These are phyloP conservation scores for Barypeithes pellucidus DNA, from an alignment of 2,888 invertebrate species.

Conservation along the genomic window DNA sequence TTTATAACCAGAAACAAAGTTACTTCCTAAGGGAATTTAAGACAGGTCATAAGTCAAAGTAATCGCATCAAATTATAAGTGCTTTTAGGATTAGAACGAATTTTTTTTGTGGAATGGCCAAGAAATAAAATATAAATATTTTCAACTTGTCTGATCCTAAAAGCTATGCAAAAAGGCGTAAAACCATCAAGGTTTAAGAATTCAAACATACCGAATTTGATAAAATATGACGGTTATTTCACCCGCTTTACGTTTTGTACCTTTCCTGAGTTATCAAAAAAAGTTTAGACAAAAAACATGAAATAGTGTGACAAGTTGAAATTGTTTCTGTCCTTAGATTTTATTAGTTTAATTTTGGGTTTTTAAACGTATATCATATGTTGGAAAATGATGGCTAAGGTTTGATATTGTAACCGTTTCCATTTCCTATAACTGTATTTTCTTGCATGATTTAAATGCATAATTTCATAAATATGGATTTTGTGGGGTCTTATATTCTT, in stretches of 20 bases:
- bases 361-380: no score
- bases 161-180: constrained; percentile 1
- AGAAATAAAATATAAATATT: not conserved
- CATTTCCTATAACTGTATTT: no score
- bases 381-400: no score
- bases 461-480: no score
- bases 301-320: not conserved
- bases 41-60: not conserved
- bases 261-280: not conserved
- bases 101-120: not conserved
- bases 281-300: not conserved
- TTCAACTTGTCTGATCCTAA: not conserved
- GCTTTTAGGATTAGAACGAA: not conserved
- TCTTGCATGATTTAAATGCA: no score
- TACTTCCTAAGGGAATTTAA: no score
- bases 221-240: not conserved
- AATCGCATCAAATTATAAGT: not conserved
- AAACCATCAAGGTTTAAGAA: not conserved
- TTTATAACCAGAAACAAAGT: no score
- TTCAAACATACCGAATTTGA: not conserved
- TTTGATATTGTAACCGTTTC: no score
- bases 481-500: no score
- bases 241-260: not conserved
- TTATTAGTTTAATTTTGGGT: no score
- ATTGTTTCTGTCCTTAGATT: not conserved